Percentiles rank a stretch among this genome's conserved stretches.
These are phyloP conservation scores for Peromyscus attwateri DNA, from an alignment of 2,797 vertebrate species.

Conservation along the genomic window DNA sequence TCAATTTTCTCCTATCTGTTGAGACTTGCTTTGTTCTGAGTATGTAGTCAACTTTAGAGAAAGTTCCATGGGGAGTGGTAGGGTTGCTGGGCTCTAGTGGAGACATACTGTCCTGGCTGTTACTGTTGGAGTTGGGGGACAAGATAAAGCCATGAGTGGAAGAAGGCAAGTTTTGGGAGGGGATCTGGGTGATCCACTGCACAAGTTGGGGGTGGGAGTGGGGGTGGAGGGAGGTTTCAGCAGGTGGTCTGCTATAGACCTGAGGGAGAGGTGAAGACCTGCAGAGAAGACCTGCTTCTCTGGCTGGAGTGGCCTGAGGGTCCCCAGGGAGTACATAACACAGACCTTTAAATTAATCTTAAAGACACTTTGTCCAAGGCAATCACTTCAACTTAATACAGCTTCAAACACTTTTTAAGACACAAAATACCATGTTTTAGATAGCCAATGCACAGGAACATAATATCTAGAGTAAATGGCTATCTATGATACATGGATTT, in stretches of 20 bases:
- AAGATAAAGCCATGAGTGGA: neutral
- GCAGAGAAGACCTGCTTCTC: too few species aligned
- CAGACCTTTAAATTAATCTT: constrained; percentile 26
- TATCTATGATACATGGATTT: neutral
- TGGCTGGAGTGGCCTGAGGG: neutral
- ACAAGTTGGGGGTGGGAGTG: neutral
- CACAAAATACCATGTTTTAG: constrained; percentile 29
- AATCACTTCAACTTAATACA: constrained; percentile 36
- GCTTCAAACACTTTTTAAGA: neutral
- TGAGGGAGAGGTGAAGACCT: too few species aligned
- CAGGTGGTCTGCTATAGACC: neutral
- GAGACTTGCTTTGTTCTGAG: neutral
- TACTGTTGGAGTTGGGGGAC: neutral
- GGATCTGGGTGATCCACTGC: neutral
- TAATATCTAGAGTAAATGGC: neutral
- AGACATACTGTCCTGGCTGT: neutral
- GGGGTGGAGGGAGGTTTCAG: neutral
- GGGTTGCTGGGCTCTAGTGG: neutral
- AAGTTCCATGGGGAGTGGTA: neutral
- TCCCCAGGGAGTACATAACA: neutral
- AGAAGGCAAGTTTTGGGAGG: neutral
- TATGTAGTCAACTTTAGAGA: neutral
- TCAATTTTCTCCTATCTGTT: neutral
- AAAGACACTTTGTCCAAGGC: neutral
- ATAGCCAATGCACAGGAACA: neutral